Base-by-base conservation (phyloP, 1,140 invertebrate species). In the Sitobion miscanthi region DNA sequence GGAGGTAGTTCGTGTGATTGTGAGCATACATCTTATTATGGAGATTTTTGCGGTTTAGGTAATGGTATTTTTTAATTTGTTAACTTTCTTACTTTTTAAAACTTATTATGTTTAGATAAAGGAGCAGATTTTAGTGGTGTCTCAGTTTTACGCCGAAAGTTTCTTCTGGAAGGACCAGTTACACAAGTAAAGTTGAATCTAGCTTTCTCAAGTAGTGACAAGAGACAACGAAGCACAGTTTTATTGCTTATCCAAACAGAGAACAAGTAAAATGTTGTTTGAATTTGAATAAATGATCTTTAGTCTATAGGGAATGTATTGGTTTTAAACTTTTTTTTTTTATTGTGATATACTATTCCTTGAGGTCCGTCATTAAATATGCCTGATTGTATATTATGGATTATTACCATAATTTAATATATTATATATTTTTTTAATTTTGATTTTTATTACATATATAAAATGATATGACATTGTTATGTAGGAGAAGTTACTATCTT, bases 111-210 rank as follows among this genome's bases (percentile, higher is more conserved):
- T 57, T 54, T 88, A 94, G 94, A 93, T 95, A 98, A 98, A 95
- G 98, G 98, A 9, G 98, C 98, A 1, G 97, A 97, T 94, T 99
- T 99, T 94, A 97, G 97, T 94, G 98, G 98, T 0, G 97, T 98
- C 94, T 98, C 97, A 38, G 97, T 97, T 91, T 95, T 98, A 52
- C 97, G 97, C 94, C 96, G 97, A 62, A 97, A 97, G 94, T 98
- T 98, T 94, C 96, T 97, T 14, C 94, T 97, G 0, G 96, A 97
- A 77, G 97, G 97, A 42, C 96, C 96, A 85, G 97, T 98, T 5
- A 96, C 96, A 94, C 95, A 97, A 95, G 96, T 98, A 4, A 98
- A 97, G 95, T 96, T 97, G 88, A 97, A 97, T 95, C 94, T 98
- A 94, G 97, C 97, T 30, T 98, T 98, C 95, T 98, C 98, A 0